phyloP scores from a whole-genome alignment of 2,113 vertebrate species.

The Oceanodroma tethys region DNA sequence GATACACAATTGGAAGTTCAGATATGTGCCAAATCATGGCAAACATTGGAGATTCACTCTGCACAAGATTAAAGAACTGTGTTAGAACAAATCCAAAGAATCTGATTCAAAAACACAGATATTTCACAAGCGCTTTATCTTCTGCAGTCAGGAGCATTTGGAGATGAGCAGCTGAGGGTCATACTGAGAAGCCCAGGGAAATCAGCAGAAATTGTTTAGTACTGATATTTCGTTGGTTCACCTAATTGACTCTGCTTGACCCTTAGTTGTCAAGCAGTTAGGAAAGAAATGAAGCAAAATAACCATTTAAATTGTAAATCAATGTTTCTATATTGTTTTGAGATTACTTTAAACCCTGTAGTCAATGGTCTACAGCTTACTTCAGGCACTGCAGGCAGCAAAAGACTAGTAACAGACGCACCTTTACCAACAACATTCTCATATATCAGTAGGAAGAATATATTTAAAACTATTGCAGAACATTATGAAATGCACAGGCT shows the following conservation, averaged over 20 bases:
- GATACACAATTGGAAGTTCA: background rate
- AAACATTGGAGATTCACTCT: background rate
- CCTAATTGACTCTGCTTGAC: background rate
- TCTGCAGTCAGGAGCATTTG: background rate
- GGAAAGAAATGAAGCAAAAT: background rate
- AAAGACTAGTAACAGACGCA: background rate
- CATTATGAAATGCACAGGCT: background rate
- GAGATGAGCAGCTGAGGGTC: background rate
- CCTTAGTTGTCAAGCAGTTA: background rate
- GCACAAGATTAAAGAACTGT: background rate
- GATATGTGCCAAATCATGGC: background rate
- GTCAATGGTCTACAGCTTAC: background rate
- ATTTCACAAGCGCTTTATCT: background rate
- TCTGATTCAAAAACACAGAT: background rate
- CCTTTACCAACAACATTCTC: background rate
- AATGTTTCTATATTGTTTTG: background rate
- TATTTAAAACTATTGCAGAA: background rate
- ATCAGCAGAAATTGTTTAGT: background rate
- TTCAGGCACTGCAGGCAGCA: background rate
- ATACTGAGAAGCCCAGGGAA: background rate
- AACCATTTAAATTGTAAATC: background rate
- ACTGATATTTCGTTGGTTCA: background rate
- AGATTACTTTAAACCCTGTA: background rate
- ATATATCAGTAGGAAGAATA: background rate
- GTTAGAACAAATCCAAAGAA: background rate